Base-by-base conservation (phyloP, 1,140 invertebrate genomes). In the Leptopilina clavipes region DNA sequence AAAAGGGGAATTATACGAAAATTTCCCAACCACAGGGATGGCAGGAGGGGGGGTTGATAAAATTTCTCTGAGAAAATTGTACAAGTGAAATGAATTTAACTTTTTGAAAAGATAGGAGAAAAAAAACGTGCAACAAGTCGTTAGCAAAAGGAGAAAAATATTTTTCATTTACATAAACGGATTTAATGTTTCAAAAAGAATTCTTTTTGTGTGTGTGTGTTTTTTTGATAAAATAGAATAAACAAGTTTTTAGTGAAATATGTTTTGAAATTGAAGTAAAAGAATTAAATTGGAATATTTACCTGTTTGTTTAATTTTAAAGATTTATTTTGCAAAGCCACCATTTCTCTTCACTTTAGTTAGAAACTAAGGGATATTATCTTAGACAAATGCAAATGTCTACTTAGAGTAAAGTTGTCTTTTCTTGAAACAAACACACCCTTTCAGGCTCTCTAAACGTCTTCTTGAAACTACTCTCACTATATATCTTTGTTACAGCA, bases 341-440 rank as follows among this genome's bases (percentile, higher is more conserved):
- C 11, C 22, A 37, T 31, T 31, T 2, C 56, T 22, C 56, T 22
- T 31, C 11, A 65, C 10, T 65, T 22, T 22, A 65, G 6, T 65
- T 31, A 65, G 22, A 31, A 31, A 31, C 56, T 65, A 31, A 31
- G 14, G 56, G 25, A 65, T 65, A 31, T 65, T 65, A 65, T 25
- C 22, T 65, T 25, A 65, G 56, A 37, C 56, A 65, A 65, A 65
- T 65, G 25, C 56, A 65, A 18, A 22, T 65, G 22, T 31, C 56
- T 65, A 65, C 22, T 65, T 65, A 65, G 56, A 65, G 56, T 14
- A 65, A 65, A 65, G 22, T 31, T 31, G 56, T 65, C 56, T 65
- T 31, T 65, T 65, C 22, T 31, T 31, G 22, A 65, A 65, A 31
- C 22, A 65, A 65, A 65, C 19, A 65, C 22, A 65, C 10, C 56